Evolutionary conservation across 53 echinoderm and acorn worm species (phyloP).

Genomic region (Mesocentrotus franciscanus): DNA sequence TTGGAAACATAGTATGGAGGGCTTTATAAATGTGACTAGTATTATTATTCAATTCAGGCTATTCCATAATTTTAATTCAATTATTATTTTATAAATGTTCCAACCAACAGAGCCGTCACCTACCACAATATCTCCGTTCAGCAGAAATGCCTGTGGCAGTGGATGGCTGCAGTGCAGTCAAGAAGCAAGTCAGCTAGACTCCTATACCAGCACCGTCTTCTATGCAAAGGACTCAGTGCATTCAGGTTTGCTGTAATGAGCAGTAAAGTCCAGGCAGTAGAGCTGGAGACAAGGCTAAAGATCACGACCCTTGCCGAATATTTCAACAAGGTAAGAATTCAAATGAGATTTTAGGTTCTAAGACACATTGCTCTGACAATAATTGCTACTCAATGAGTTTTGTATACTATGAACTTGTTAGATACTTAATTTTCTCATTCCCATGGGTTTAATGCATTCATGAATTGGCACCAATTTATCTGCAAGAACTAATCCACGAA

Average conservation of each 20-base stretch:
- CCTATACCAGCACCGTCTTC: conserved; percentile 69
- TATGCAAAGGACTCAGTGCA: conserved; percentile 70
- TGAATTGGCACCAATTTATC: no score
- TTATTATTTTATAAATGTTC: background rate
- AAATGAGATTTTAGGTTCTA: background rate
- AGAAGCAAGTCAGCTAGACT: conserved; percentile 69
- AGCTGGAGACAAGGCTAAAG: conserved; percentile 60
- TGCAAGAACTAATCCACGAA: no score
- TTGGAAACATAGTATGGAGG: no score
- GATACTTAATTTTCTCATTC: no score
- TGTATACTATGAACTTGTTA: no score
- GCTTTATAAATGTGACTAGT: no score
- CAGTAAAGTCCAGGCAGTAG: conserved; percentile 56
- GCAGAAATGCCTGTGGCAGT: conserved; percentile 57
- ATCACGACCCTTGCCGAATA: conserved; percentile 42
- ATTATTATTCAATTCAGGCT: no score
- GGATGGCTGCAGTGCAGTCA: conserved; percentile 58
- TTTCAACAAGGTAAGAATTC: conserved; percentile 54
- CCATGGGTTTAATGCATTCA: no score
- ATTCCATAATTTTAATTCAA: no score
- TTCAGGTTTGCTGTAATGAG: conserved; percentile 73
- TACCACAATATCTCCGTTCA: conserved; percentile 60
- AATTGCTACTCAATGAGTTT: no score
- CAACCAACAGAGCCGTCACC: conserved; percentile 62
- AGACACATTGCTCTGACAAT: no score